A percentile compares a stretch with the other conserved stretches of the same genome.
phyloP scores from a whole-genome alignment of 2,888 invertebrate genomes.

The Conops quadrifasciatus region DNA sequence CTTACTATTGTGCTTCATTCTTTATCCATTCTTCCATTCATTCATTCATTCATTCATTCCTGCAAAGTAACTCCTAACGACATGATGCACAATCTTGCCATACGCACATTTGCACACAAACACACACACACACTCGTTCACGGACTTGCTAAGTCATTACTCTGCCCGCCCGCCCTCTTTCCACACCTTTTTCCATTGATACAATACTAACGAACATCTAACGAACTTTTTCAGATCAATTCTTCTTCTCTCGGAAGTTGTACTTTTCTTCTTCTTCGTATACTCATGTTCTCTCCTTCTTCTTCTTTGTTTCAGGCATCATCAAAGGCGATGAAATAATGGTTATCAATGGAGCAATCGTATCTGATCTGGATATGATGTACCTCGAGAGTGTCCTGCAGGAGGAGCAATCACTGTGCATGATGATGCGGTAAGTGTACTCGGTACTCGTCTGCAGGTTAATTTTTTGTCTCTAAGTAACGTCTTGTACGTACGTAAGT shows the following conservation, averaged over 20 bases:
- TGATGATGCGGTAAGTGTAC: slow-evolving; percentile 86
- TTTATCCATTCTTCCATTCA: neutral
- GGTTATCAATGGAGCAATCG: slow-evolving; percentile 98
- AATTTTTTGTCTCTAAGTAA: too few species aligned
- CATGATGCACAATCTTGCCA: too few species aligned
- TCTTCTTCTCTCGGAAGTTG: neutral
- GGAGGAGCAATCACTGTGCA: slow-evolving; percentile 91
- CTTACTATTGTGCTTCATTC: slow-evolving; percentile 18
- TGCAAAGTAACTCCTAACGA: neutral
- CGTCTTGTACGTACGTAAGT: too few species aligned
- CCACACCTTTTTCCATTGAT: neutral
- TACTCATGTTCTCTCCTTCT: neutral
- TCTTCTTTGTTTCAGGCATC: slow-evolving; percentile 74
- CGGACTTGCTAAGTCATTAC: neutral
- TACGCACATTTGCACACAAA: neutral
- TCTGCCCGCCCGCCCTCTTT: neutral
- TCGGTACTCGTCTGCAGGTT: neutral
- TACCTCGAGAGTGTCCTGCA: slow-evolving; percentile 96
- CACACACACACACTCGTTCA: neutral
- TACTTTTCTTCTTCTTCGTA: neutral
- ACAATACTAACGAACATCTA: too few species aligned
- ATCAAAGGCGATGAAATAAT: slow-evolving; percentile 98
- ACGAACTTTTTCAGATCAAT: too few species aligned
- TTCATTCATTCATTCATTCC: slow-evolving; percentile 2
- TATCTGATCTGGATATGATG: slow-evolving; percentile 99